phyloP scores from a whole-genome alignment of 2,113 vertebrate genomes.

The Rana temporaria region DNA sequence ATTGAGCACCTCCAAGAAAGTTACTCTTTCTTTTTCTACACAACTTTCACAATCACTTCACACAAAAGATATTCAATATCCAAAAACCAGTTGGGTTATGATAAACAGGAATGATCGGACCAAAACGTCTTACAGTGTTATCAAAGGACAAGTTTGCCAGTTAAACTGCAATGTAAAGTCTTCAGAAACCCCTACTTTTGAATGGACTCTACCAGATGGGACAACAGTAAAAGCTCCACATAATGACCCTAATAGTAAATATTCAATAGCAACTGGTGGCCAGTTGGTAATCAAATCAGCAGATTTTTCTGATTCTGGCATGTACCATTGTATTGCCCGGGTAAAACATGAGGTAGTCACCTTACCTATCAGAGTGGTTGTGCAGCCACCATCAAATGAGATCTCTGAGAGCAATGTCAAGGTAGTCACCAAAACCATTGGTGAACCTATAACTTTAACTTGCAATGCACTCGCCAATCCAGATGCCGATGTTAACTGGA shows the following conservation, averaged over 20 bases:
- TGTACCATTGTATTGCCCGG: conserved; percentile 82
- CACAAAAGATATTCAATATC: conserved; percentile 57
- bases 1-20: conserved; percentile 77
- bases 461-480: conserved; percentile 77
- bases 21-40: conserved; percentile 73
- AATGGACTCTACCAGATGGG: conserved; percentile 85
- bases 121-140: conserved; percentile 60
- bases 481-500: conserved; percentile 84
- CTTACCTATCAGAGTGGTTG: conserved; percentile 72
- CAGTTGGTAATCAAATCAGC: conserved; percentile 71
- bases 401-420: conserved; percentile 61
- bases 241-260: conserved; percentile 65
- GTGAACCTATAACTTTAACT: conserved; percentile 71
- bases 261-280: conserved; percentile 77
- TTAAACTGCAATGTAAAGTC: conserved; percentile 79
- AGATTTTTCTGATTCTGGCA: conserved; percentile 75
- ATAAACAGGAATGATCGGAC: conserved; percentile 71
- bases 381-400: conserved; percentile 73
- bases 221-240: conserved; percentile 72
- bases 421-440: conserved; percentile 69
- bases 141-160: conserved; percentile 72
- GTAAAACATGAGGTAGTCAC: conserved; percentile 73
- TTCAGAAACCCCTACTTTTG: conserved; percentile 72
- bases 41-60: conserved; percentile 66
- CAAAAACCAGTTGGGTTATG: conserved; percentile 81